Conservation (phyloP, 2,888 invertebrate genomes). For the Bruchidius siliquastri region DNA sequence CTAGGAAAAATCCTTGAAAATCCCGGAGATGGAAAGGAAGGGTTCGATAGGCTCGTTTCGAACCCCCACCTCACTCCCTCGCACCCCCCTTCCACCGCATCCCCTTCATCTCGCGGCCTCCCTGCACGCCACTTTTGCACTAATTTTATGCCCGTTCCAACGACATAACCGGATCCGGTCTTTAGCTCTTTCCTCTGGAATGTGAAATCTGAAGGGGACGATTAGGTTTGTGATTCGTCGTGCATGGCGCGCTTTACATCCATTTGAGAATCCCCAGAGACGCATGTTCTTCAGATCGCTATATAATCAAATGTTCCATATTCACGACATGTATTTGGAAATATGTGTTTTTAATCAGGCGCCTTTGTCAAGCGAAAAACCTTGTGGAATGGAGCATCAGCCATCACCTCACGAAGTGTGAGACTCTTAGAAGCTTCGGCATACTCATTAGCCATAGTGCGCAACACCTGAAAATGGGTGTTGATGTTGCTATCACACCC, state of each 20-base stretch:
- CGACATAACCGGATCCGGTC: not conserved
- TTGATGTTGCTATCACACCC: too few relatives aligned
- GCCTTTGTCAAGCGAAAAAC: too few relatives aligned
- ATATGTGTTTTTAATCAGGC: too few relatives aligned
- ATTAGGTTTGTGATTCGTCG: not conserved
- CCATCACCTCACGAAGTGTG: too few relatives aligned
- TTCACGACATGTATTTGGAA: too few relatives aligned
- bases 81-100: not conserved
- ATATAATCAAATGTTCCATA: not conserved
- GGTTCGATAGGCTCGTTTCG: constrained; percentile 17
- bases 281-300: not conserved
- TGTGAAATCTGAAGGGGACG: not conserved
- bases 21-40: constrained; percentile 2
- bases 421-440: too few relatives aligned
- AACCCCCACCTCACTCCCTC: not conserved
- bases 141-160: constrained; percentile 20
- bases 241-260: not conserved
- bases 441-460: too few relatives aligned
- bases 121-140: constrained; percentile 16
- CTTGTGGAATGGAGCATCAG: too few relatives aligned
- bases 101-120: not conserved
- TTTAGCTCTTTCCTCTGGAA: not conserved
- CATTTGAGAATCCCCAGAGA: not conserved
- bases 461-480: too few relatives aligned
- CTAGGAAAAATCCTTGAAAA: constrained; percentile 22